Conservation (phyloP, 2,797 vertebrate genomes). For the Cuniculus paca region DNA sequence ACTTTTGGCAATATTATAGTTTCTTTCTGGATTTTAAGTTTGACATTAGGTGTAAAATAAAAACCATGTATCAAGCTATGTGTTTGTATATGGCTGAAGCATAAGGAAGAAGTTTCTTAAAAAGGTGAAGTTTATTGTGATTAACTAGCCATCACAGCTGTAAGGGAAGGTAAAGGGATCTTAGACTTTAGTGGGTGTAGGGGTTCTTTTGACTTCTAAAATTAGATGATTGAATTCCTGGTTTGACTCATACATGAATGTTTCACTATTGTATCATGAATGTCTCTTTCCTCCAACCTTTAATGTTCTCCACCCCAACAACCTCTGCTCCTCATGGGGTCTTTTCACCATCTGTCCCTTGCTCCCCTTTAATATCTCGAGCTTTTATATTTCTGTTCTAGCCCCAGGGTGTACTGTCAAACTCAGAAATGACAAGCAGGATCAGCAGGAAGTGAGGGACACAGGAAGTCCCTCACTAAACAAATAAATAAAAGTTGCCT, state of each 20-base stretch:
- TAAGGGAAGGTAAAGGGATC: not conserved
- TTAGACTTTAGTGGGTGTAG: not conserved
- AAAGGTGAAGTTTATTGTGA: not conserved
- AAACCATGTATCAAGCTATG: not conserved
- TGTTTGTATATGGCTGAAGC: not conserved
- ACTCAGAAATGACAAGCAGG: slow-evolving; percentile 13
- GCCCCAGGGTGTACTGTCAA: not conserved
- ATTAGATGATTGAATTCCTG: not conserved
- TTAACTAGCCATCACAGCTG: not conserved
- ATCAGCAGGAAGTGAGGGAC: not conserved
- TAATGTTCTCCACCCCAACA: not conserved
- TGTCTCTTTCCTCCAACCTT: not conserved
- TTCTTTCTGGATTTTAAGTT: slow-evolving; percentile 40
- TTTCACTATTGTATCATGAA: not conserved
- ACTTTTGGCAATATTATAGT: not conserved
- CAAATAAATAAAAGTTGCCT: slow-evolving; percentile 22
- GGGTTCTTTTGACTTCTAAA: not conserved
- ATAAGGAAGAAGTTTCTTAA: not conserved
- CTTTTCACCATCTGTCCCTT: slow-evolving; percentile 26
- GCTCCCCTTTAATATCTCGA: not conserved
- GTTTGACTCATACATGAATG: not conserved
- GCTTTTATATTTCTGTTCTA: not conserved
- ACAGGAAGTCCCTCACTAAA: not conserved
- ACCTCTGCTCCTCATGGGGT: not conserved
- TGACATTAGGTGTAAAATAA: not conserved